Evolutionary conservation across 2,113 vertebrate species (phyloP).

Genomic region (Campylomormyrus tamandua): DNA sequence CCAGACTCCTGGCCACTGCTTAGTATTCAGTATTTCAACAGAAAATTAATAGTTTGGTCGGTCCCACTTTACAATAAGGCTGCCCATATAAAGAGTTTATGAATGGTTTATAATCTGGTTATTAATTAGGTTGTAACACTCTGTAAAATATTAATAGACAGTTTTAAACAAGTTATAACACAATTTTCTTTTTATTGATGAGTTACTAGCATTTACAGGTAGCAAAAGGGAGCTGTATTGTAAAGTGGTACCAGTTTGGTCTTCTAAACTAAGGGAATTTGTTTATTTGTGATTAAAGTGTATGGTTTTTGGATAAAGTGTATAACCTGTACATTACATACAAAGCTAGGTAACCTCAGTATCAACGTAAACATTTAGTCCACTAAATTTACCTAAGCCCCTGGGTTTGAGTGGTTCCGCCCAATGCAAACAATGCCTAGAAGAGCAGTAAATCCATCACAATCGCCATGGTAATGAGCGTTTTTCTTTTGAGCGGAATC

Average conservation of each 20-base stretch:
- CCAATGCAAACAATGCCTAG: conserved; percentile 34
- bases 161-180: too few relatives aligned
- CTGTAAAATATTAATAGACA: too few relatives aligned
- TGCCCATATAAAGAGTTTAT: too few relatives aligned
- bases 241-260: not conserved
- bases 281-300: not conserved
- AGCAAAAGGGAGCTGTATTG: too few relatives aligned
- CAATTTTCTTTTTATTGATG: too few relatives aligned
- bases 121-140: too few relatives aligned
- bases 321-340: not conserved
- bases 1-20: not conserved
- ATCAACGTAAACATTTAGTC: not conserved
- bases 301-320: not conserved
- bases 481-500: conserved; percentile 31
- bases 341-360: not conserved
- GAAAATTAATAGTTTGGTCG: not conserved
- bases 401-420: not conserved
- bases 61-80: too few relatives aligned
- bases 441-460: conserved; percentile 48
- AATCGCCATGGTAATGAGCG: conserved; percentile 18
- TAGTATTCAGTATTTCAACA: not conserved
- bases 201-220: too few relatives aligned
- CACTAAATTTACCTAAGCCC: too few relatives aligned
- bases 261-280: not conserved
- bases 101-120: too few relatives aligned